Conservation (phyloP, 2,113 vertebrate genomes). For the Laterallus jamaicensis region DNA sequence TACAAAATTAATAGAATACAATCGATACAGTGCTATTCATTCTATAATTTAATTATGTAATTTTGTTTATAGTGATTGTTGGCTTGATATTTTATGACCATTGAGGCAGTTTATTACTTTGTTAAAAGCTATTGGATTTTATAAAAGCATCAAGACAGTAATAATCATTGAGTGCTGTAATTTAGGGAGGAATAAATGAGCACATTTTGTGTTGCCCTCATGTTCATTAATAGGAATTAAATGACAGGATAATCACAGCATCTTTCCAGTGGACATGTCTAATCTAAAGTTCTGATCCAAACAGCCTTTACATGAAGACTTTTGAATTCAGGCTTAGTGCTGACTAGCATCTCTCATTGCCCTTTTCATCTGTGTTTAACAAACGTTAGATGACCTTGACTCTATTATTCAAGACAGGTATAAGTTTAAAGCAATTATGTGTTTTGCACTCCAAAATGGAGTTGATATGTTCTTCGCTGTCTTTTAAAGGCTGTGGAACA, state of each 20-base stretch:
- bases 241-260: neutral
- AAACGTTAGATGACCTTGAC: neutral
- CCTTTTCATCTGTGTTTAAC: neutral
- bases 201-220: neutral
- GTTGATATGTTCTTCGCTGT: neutral
- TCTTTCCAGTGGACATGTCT: neutral
- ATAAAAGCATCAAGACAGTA: conserved; percentile 25
- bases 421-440: neutral
- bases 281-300: neutral
- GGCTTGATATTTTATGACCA: conserved; percentile 24
- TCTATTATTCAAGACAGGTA: neutral
- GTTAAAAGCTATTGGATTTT: conserved; percentile 21
- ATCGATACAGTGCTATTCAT: neutral
- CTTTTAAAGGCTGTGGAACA: neutral
- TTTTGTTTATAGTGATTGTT: conserved; percentile 31
- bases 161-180: conserved; percentile 20
- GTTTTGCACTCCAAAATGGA: neutral
- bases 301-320: neutral
- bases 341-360: neutral
- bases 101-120: conserved; percentile 10
- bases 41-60: neutral
- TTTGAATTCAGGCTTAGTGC: neutral
- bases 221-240: conserved; percentile 42
- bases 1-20: neutral
- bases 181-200: conserved; percentile 22